Base-by-base conservation (phyloP, 1,140 invertebrate species). In the Bathynomus jamesi region DNA sequence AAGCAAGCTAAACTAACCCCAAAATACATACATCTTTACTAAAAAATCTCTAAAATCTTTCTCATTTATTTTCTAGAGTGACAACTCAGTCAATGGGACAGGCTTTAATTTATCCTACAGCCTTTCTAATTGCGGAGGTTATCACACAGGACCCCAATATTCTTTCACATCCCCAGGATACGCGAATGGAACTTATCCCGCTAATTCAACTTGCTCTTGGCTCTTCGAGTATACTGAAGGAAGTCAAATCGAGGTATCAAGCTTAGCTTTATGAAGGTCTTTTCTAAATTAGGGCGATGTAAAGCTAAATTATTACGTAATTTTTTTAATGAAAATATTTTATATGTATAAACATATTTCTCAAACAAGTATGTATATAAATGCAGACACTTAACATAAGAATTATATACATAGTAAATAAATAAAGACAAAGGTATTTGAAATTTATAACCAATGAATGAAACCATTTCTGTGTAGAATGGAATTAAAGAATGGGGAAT, bases 161-260 rank as follows among this genome's bases (percentile, higher is more conserved):
- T 82, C 82, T 0, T 86, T 93, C 65, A 85, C 86, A 11, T 89
- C 90, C 11, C 92, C 92, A 0, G 85, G 86, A 65, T 95, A 91
- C 82, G 93, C 94, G 0, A 82, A 85, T n/a, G 87, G n/a, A n/a
- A n/a, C 86, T 63, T 95, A 95, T 83, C 89, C 90, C 0, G 78
- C 83, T 27, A 88, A 89, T 76, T 81, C 86, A 0, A 88, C 92
- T 72, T 96, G 94, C 80, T 82, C 88, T 31, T 96, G 92, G 92
- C 82, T 82, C 10, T 78, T 96, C 13, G 80, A 82, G 28, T 87
- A 88, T 3, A 79, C 81, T 17, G 77, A 80, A 61, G 84, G 90
- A 17, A 94, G 92, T 79, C 83, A 82, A 75, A 81, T 92, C 5
- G 83, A 82, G 8, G 76, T 94, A 1, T 83, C n/a, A n/a, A n/a